Evolutionary conservation across 2,797 vertebrate genomes (phyloP).

Genomic region (Rhinatrema bivittatum): DNA sequence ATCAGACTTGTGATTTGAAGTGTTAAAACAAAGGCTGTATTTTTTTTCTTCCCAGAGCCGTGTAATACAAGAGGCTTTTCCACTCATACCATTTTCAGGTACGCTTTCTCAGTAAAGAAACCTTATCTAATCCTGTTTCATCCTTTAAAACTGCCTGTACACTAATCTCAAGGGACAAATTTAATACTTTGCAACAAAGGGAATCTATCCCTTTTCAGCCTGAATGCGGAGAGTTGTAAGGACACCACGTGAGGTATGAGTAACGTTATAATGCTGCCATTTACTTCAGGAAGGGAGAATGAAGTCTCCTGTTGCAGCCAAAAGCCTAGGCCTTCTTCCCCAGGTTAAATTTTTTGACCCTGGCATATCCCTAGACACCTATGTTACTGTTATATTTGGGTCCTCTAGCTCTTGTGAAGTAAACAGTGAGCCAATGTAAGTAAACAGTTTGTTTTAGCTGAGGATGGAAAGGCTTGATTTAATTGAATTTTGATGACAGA

Average conservation of each 20-base stretch:
- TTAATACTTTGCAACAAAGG: constrained; percentile 68
- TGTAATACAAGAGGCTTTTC: constrained; percentile 42
- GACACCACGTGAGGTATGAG: constrained; percentile 62
- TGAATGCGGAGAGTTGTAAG: constrained; percentile 68
- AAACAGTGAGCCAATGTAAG: constrained; percentile 70
- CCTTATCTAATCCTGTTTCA: constrained; percentile 68
- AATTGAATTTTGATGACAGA: constrained; percentile 79
- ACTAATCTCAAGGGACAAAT: constrained; percentile 68
- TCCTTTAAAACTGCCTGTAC: constrained; percentile 65
- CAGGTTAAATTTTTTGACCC: constrained; percentile 72
- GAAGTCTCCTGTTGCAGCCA: constrained; percentile 50
- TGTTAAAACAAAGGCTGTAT: constrained; percentile 50
- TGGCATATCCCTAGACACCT: constrained; percentile 59
- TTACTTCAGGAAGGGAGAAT: constrained; percentile 53
- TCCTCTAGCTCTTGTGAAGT: constrained; percentile 62
- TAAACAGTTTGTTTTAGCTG: constrained; percentile 78
- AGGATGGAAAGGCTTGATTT: constrained; percentile 61
- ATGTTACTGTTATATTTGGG: constrained; percentile 62
- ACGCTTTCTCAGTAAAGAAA: constrained; percentile 54
- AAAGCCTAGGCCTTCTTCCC: constrained; percentile 51
- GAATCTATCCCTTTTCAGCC: constrained; percentile 59
- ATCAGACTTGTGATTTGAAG: constrained; percentile 38
- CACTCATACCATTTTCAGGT: constrained; percentile 46
- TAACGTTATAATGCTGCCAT: constrained; percentile 64
- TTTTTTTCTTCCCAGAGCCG: constrained; percentile 36